Conservation (phyloP, 2,113 vertebrate genomes). For the Typhlomys cinereus region DNA sequence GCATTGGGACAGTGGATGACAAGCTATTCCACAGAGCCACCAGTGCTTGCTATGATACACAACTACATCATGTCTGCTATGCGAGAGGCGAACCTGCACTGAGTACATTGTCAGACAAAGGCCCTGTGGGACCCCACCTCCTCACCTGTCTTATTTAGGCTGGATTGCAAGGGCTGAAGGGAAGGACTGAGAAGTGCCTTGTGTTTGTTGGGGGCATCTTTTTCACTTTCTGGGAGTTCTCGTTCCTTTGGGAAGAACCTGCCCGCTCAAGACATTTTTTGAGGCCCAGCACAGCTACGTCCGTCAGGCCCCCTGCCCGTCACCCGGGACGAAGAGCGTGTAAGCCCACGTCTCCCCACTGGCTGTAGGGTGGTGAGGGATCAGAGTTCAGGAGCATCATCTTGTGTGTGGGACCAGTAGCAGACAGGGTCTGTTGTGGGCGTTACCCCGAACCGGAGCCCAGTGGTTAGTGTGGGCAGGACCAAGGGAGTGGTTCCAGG, state of each 20-base stretch:
- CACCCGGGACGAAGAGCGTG: not conserved
- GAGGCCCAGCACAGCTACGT: not conserved
- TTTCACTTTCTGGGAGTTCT: not conserved
- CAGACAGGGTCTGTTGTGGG: not conserved
- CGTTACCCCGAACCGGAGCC: too few relatives aligned
- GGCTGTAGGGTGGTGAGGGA: rapidly evolving
- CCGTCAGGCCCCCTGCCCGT: too few relatives aligned
- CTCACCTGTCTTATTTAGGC: not conserved
- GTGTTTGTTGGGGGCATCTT: too few relatives aligned
- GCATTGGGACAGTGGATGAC: not conserved
- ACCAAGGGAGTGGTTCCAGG: not conserved
- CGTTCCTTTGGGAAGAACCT: not conserved
- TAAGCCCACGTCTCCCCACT: not conserved
- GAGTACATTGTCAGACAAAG: not conserved
- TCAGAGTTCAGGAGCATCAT: not conserved
- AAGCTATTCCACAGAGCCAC: too few relatives aligned
- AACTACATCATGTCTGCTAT: not conserved
- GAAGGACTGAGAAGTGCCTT: not conserved
- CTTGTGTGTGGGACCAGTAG: rapidly evolving
- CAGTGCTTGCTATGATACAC: not conserved
- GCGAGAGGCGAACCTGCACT: not conserved
- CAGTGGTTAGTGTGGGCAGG: too few relatives aligned
- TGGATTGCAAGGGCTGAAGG: not conserved
- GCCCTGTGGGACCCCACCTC: not conserved
- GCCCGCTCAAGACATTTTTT: not conserved